A percentile compares a stretch with the other conserved stretches of the same genome.
These are phyloP conservation scores for Diadema setosum DNA, from an alignment of 35 echinoderm and acorn worm genomes.

Conservation along the genomic window DNA sequence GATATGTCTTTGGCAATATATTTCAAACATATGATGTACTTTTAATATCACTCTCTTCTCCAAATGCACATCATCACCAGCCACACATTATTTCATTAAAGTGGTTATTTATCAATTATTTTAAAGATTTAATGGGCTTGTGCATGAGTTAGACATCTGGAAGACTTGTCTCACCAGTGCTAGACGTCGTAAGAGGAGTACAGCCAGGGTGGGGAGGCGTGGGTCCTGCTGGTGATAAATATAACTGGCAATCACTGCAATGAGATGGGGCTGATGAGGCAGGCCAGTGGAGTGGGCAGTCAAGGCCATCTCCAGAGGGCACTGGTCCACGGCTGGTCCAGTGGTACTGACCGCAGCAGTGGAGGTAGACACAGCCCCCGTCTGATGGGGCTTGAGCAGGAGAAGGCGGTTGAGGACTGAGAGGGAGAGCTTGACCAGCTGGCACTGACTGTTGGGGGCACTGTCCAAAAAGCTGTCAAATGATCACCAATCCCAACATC, in stretches of 20 bases:
- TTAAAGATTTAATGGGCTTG: too few species aligned
- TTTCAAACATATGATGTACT: too few species aligned
- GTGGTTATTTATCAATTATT: too few species aligned
- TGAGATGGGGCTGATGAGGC: slow-evolving; percentile 85
- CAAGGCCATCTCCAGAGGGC: slow-evolving; percentile 73
- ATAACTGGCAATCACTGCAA: slow-evolving; percentile 80
- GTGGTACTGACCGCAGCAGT: background rate
- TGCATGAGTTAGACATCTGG: too few species aligned
- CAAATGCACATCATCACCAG: too few species aligned
- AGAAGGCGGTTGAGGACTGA: slow-evolving; percentile 90
- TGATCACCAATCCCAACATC: too few species aligned
- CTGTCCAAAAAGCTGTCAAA: slow-evolving; percentile 58
- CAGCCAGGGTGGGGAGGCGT: slow-evolving; percentile 77
- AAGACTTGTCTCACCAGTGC: too few species aligned
- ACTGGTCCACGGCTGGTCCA: slow-evolving; percentile 9
- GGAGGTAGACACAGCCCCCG: too few species aligned
- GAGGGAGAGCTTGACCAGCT: slow-evolving; percentile 85
- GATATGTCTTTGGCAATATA: too few species aligned
- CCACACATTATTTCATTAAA: too few species aligned
- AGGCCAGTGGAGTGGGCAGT: slow-evolving; percentile 85
- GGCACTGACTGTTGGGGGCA: slow-evolving; percentile 38
- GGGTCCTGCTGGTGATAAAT: slow-evolving; percentile 92
- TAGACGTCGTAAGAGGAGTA: slow-evolving; percentile 70
- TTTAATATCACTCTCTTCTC: too few species aligned
- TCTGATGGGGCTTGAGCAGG: slow-evolving; percentile 52